A percentile compares a stretch with the other conserved stretches of the same genome.
Evolutionary conservation across 2,113 vertebrate genomes (phyloP).

Genomic region (Elachura formosa): DNA sequence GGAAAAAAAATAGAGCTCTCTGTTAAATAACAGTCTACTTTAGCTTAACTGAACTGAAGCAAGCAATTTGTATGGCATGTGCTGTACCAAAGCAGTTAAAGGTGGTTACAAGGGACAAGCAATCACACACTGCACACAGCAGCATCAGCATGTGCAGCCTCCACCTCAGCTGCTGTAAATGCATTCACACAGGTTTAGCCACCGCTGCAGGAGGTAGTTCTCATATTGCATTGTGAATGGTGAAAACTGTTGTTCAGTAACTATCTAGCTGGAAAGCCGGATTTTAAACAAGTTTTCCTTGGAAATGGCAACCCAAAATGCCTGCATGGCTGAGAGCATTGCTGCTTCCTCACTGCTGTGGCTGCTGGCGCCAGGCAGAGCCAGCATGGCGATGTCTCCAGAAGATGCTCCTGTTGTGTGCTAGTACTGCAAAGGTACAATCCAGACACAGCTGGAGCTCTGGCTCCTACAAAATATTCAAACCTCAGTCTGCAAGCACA

Average conservation of each 20-base stretch:
- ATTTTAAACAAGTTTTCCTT: not conserved
- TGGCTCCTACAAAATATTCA: not conserved
- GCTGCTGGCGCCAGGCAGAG: not conserved
- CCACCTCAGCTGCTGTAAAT: slow-evolving; percentile 12
- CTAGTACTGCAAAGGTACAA: not conserved
- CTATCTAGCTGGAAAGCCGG: not conserved
- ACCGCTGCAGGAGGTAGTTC: not conserved
- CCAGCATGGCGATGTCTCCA: not conserved
- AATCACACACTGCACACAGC: not conserved
- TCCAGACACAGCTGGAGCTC: slow-evolving; percentile 17
- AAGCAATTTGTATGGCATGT: not conserved
- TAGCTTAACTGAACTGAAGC: not conserved
- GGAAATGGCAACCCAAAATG: not conserved
- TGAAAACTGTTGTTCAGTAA: not conserved
- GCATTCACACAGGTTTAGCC: not conserved
- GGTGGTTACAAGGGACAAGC: not conserved
- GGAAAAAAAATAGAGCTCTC: not conserved
- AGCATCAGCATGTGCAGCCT: not conserved
- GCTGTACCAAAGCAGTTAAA: not conserved
- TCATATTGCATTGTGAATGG: rapidly evolving
- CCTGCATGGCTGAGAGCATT: not conserved
- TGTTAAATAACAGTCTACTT: not conserved
- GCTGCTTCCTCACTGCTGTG: not conserved
- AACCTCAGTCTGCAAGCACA: not conserved
- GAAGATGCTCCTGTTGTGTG: not conserved